A percentile compares a stretch with the other conserved stretches of the same genome.
These are phyloP conservation scores for Oxystoma pomonae DNA, from an alignment of 2,888 invertebrate species.

Conservation along the genomic window DNA sequence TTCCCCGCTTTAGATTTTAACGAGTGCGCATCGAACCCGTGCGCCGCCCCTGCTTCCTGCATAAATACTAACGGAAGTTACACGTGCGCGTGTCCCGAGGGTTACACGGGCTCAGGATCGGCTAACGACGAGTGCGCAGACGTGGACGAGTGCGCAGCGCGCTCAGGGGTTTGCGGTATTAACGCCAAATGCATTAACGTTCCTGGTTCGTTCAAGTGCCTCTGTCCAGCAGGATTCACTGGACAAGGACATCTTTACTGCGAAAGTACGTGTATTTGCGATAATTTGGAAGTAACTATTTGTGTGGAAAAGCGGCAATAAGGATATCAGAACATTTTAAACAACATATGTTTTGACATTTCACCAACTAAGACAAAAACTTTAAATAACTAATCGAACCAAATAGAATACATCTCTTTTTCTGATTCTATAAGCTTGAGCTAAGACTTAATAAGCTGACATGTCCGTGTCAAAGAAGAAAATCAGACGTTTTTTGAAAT, in stretches of 20 bases:
- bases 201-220: slow-evolving; percentile 74
- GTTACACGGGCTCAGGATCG: slow-evolving; percentile 61
- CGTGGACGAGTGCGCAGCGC: slow-evolving; percentile 67
- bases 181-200: slow-evolving; percentile 79
- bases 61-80: slow-evolving; percentile 72
- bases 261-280: slow-evolving; percentile 62
- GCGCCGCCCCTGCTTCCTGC: slow-evolving; percentile 67
- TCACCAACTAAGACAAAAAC: no score
- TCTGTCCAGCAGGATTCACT: slow-evolving; percentile 70
- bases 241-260: slow-evolving; percentile 72
- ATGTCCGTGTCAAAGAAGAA: no score
- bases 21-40: slow-evolving; percentile 66
- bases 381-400: no score
- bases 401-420: no score
- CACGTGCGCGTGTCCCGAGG: slow-evolving; percentile 67
- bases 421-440: no score
- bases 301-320: no score
- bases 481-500: no score
- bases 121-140: slow-evolving; percentile 61
- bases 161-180: slow-evolving; percentile 63
- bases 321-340: no score
- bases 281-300: no score
- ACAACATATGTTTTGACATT: no score
- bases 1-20: slow-evolving; percentile 58
- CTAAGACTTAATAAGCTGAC: no score